Percentiles rank a stretch among this genome's conserved stretches.
Conservation (phyloP, 2,797 vertebrate species). For the Acrossocheilus fasciatus region DNA sequence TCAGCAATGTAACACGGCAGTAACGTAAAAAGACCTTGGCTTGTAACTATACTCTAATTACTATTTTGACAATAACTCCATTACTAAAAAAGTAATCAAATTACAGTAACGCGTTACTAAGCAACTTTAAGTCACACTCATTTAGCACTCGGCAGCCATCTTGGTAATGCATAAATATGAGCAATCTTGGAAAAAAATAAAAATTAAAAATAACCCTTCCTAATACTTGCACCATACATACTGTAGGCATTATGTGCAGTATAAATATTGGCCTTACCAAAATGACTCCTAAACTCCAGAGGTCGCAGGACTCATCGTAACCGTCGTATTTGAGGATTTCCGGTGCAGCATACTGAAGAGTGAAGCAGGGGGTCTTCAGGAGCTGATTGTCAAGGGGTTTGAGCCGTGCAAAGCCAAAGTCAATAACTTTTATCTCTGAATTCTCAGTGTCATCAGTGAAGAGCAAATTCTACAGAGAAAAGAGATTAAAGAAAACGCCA, state of each 20-base stretch:
- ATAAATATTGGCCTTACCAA: constrained; percentile 84
- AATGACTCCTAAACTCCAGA: constrained; percentile 98
- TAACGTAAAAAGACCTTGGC: too few species aligned
- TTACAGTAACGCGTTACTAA: too few species aligned
- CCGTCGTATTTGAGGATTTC: constrained; percentile 95
- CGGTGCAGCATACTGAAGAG: constrained; percentile 95
- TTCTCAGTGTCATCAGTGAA: constrained; percentile 96
- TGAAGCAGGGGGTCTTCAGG: constrained; percentile 98
- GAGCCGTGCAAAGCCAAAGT: constrained; percentile 98
- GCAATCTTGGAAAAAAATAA: neutral
- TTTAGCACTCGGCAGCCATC: neutral
- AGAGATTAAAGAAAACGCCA: neutral
- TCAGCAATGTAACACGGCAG: too few species aligned
- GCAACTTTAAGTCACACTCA: neutral
- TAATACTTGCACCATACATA: neutral
- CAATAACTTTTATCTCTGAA: constrained; percentile 98
- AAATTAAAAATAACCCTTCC: neutral
- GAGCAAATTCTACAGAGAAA: constrained; percentile 87
- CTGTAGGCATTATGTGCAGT: neutral
- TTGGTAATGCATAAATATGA: neutral
- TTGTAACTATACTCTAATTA: too few species aligned
- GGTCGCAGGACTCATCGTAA: constrained; percentile 98
- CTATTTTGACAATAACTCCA: too few species aligned
- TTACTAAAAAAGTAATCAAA: too few species aligned
- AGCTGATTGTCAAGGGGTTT: constrained; percentile 98